Evolutionary conservation across 2,113 vertebrate genomes (phyloP).

Genomic region (Speoplatyrhinus poulsoni): DNA sequence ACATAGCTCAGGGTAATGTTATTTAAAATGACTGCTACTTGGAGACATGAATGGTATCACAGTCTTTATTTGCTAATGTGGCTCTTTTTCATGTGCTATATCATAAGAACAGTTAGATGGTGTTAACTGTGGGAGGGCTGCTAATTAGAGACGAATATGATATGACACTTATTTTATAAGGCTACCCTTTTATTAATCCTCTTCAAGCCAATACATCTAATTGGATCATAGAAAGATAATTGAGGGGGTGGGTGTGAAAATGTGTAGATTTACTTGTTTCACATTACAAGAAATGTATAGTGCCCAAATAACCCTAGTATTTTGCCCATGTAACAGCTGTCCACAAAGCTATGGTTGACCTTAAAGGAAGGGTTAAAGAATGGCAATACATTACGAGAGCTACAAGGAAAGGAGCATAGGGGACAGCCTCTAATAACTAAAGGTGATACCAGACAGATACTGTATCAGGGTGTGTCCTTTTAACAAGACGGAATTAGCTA

Average conservation of each 20-base stretch:
- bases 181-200: slow-evolving; percentile 36
- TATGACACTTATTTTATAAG: slow-evolving; percentile 50
- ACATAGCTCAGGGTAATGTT: too few relatives aligned
- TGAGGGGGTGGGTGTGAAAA: slow-evolving; percentile 24
- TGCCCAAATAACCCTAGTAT: too few relatives aligned
- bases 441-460: too few relatives aligned
- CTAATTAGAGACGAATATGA: slow-evolving; percentile 40
- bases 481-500: too few relatives aligned
- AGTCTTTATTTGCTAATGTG: background rate
- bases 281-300: background rate
- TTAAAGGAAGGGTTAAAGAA: too few relatives aligned
- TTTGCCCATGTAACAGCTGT: too few relatives aligned
- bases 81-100: background rate
- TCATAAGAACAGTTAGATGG: background rate
- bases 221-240: slow-evolving; percentile 49
- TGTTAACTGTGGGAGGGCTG: slow-evolving; percentile 3
- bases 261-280: slow-evolving; percentile 38
- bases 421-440: too few relatives aligned
- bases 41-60: background rate
- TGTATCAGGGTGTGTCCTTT: too few relatives aligned
- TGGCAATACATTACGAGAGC: too few relatives aligned
- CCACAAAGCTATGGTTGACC: too few relatives aligned
- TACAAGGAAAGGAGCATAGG: too few relatives aligned
- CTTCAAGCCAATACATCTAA: slow-evolving; percentile 60
- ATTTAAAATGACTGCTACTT: background rate